Conservation (phyloP, 23 tunicate species). For the Corella eumyota region DNA sequence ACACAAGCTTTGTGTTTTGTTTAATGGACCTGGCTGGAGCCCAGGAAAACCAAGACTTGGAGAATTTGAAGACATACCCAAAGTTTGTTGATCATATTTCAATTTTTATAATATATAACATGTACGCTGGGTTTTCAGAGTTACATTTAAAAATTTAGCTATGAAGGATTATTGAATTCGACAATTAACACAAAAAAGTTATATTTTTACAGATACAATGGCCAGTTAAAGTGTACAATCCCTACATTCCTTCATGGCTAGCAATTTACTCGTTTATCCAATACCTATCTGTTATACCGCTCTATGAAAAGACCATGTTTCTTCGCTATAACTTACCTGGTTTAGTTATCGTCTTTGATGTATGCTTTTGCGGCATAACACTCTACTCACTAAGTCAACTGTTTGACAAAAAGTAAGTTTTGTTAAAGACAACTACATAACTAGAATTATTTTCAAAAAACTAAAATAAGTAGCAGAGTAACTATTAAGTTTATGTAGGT, state of each 20-base stretch:
- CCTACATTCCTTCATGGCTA: slow-evolving; percentile 17
- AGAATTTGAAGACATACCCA: slow-evolving; percentile 41
- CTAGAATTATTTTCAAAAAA: no score
- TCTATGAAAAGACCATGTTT: slow-evolving; percentile 35
- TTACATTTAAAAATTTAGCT: no score
- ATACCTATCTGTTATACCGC: slow-evolving; percentile 15
- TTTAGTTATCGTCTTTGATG: slow-evolving; percentile 15
- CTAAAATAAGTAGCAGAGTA: no score
- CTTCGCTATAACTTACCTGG: slow-evolving; percentile 15
- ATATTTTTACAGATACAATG: slow-evolving; percentile 30
- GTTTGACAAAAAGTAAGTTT: slow-evolving; percentile 67
- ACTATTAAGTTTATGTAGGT: no score
- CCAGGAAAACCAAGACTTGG: slow-evolving; percentile 78
- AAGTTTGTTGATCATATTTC: slow-evolving; percentile 14
- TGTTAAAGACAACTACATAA: no score
- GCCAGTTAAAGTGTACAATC: slow-evolving; percentile 41
- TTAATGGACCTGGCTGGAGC: slow-evolving; percentile 91
- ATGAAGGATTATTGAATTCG: no score
- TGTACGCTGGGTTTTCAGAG: background rate
- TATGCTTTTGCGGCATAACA: slow-evolving; percentile 16
- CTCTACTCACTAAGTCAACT: slow-evolving; percentile 47
- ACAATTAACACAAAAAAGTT: no score
- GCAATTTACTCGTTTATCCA: slow-evolving; percentile 42
- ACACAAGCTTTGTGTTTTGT: slow-evolving; percentile 51
- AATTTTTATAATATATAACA: background rate